Conservation (phyloP, 2,797 vertebrate genomes). For the Petrocephalus schoutedeni region DNA sequence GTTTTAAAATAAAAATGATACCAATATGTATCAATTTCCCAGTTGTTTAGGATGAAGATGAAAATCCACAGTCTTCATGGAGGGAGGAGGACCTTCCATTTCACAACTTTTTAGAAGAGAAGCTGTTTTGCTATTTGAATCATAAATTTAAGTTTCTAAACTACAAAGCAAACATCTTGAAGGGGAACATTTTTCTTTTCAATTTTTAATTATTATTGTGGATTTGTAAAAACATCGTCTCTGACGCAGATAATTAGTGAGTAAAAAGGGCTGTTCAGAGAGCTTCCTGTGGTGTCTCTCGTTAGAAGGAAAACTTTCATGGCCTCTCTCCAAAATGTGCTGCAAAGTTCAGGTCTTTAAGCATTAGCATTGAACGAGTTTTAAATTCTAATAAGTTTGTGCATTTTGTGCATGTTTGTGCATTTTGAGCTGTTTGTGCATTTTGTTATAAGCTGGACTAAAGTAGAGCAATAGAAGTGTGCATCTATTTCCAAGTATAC, state of each 20-base stretch:
- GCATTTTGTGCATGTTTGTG: background rate
- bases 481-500: background rate
- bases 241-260: background rate
- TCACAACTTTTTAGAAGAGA: background rate
- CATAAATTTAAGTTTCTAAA: background rate
- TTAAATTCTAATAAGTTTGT: background rate
- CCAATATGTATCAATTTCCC: background rate
- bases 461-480: background rate
- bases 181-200: background rate
- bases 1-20: background rate
- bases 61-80: background rate
- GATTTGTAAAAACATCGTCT: background rate
- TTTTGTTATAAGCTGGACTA: background rate
- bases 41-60: background rate
- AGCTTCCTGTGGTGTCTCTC: background rate
- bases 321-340: background rate
- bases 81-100: background rate
- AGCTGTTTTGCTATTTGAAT: background rate
- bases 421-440: background rate
- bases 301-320: background rate
- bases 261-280: background rate
- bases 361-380: background rate
- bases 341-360: background rate
- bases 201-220: background rate
- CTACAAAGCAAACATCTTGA: background rate